These are phyloP conservation scores for Halocynthia roretzi DNA, from an alignment of 23 tunicate species.

Conservation along the genomic window DNA sequence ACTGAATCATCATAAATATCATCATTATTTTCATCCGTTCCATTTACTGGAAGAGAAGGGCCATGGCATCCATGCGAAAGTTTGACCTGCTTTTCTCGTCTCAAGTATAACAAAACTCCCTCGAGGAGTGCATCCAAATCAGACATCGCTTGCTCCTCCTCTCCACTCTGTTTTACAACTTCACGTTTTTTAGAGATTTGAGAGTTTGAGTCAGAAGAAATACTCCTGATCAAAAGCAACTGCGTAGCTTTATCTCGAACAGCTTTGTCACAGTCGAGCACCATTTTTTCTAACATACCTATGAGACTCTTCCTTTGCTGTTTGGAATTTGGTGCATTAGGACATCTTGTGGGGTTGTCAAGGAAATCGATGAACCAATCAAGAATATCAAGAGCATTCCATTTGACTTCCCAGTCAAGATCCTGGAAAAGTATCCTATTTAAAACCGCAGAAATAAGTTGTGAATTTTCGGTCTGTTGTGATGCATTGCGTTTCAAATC, in stretches of 20 bases:
- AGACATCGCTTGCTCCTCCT: not conserved
- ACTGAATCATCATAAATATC: slow-evolving; percentile 18
- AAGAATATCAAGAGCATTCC: slow-evolving; percentile 7
- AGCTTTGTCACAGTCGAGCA: slow-evolving; percentile 7
- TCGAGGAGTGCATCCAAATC: slow-evolving; percentile 4
- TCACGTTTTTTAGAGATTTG: no score
- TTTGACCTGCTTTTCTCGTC: not conserved
- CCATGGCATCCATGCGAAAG: slow-evolving; percentile 8
- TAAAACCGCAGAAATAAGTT: no score
- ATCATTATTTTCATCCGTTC: not conserved
- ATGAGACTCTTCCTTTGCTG: not conserved
- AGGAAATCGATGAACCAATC: not conserved
- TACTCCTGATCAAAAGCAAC: no score
- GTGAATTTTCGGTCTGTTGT: no score
- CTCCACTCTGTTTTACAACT: not conserved
- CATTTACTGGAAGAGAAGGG: not conserved
- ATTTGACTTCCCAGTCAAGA: slow-evolving; percentile 27
- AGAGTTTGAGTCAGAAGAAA: no score
- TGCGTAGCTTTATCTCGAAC: slow-evolving; percentile 14
- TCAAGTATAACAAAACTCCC: slow-evolving; percentile 5
- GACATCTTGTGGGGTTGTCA: not conserved
- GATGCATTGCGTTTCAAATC: no score
- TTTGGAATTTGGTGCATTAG: not conserved
- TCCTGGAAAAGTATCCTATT: not conserved
- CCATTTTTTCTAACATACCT: slow-evolving; percentile 1